phyloP scores from a whole-genome alignment of 2,888 invertebrate genomes.

The Pandemis corylana region DNA sequence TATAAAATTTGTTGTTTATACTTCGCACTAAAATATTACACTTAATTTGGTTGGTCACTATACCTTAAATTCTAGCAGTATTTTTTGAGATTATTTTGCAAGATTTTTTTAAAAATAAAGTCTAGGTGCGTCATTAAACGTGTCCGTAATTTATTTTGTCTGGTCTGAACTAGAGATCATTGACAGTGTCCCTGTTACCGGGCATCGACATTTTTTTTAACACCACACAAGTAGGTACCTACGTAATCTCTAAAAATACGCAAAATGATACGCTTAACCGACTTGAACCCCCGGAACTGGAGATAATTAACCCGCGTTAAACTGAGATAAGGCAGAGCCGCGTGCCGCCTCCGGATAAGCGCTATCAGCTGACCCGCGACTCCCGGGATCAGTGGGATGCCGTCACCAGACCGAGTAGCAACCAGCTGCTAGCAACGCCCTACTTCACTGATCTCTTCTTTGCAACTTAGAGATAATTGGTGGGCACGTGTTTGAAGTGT shows the following conservation, averaged over 20 bases:
- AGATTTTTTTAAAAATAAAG: too few species aligned
- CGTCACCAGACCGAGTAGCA: not conserved
- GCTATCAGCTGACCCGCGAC: not conserved
- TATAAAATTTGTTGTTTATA: too few species aligned
- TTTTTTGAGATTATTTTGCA: too few species aligned
- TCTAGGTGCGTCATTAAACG: too few species aligned
- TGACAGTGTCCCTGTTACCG: not conserved
- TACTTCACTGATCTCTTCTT: not conserved
- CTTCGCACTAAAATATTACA: too few species aligned
- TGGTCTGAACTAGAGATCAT: not conserved
- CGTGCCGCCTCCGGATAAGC: constrained; percentile 6
- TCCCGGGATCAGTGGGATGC: not conserved
- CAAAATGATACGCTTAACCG: not conserved
- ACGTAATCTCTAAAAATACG: not conserved
- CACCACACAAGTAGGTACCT: not conserved
- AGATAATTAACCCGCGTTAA: constrained; percentile 2
- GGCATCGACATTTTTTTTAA: not conserved
- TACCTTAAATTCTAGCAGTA: too few species aligned
- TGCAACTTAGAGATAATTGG: too few species aligned
- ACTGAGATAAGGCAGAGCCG: constrained; percentile 1
- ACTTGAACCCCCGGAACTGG: constrained; percentile 3
- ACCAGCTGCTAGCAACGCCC: not conserved
- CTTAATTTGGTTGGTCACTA: too few species aligned
- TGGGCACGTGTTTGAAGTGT: not conserved
- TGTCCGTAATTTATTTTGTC: too few species aligned